Evolutionary conservation across 2,797 vertebrate genomes (phyloP), one percentile per base, ranked within the genome.

Genomic region (Cercopithecus neglectus): DNA sequence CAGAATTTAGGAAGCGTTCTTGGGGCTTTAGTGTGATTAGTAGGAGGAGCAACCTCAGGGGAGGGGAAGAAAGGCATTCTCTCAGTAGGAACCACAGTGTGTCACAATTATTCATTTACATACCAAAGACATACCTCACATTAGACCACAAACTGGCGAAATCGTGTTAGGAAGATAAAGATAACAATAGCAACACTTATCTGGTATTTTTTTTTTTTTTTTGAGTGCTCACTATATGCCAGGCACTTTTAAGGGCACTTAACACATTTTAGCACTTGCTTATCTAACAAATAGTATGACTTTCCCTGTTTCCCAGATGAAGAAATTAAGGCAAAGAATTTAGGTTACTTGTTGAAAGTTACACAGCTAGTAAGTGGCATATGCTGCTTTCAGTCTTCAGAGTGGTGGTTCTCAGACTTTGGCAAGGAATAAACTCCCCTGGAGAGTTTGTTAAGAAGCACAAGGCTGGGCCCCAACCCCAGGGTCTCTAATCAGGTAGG

Each of bases 91-190:
- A 78, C 14, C 16, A 53, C 3, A 1, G 6, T 17, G 9, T 59
- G 4, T 85, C 39, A 76, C 78, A 78, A 28, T 64, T 72, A 75
- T 59, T 75, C 28, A 67, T n/a, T 81, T 17, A 8, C 11, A 39
- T 46, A 79, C 50, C 48, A 33, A 84, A 79, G 53, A 30, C 26
- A 46, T 59, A n/a, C n/a, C 22, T 94, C 24, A 55, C 39, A 88
- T 75, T 95, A 46, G 39, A 72, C n/a, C 44, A 61, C 24, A 79
- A 48, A 84, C 48, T 94, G 41, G 55, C 48, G 33, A 88, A 75
- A 93, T 16, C 46, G 88, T 7, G 50, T 61, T 44, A 91, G 48
- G 33, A 64, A 80, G 90, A 91, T 44, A 94, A 84, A 41, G 21
- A 50, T 61, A 72, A 80, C 4, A 72, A 22, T 0, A 82, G 26